Evolutionary conservation across 2,113 vertebrate genomes (phyloP), one percentile per base, ranked within the genome.

Genomic region (Tonatia bakeri): DNA sequence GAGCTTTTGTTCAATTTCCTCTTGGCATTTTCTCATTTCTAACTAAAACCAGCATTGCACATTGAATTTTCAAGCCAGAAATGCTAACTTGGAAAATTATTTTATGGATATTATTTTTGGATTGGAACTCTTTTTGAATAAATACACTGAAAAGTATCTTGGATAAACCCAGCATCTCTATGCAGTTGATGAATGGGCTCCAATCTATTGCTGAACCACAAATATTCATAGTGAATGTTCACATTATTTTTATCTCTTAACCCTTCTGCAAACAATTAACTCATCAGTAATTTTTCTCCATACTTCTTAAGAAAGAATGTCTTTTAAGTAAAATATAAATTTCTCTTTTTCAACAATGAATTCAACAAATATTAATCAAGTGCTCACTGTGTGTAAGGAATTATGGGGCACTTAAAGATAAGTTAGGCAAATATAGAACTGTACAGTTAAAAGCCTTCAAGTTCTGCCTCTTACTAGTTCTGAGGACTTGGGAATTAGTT

Each of bases 41-140:
- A 86, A 85, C 47, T 69, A 73, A 92, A 92, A 79, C n/a, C 76
- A 96, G 84, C 38, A 81, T 61, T 82, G 40, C 54, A 75, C 36
- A 61, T 77, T 94, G 43, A 88, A 50, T 84, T 96, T 94, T 90
- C 72, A 95, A 82, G 75, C 61, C 45, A 93, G 64, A 97, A 96
- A 96, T 91, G 73, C 82, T 91, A 91, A 79, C 90, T 43, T 59
- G 76, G 85, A 33, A 89, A 91, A 85, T 94, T 75, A 91, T 90
- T 92, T 95, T 89, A 70, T 26, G 33, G 56, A 52, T 94, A 77
- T 88, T 94, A 93, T 94, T 95, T 94, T 96, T 97, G 86, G 86
- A 90, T 87, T 83, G 33, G 16, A 82, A 82, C 69, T 43, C 33
- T 75, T 92, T 91, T 82, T n/a, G 73, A 91, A 89, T 92, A 87